These are phyloP conservation scores for Hippocampus mohnikei DNA, from an alignment of 2,113 vertebrate genomes.

Conservation along the genomic window DNA sequence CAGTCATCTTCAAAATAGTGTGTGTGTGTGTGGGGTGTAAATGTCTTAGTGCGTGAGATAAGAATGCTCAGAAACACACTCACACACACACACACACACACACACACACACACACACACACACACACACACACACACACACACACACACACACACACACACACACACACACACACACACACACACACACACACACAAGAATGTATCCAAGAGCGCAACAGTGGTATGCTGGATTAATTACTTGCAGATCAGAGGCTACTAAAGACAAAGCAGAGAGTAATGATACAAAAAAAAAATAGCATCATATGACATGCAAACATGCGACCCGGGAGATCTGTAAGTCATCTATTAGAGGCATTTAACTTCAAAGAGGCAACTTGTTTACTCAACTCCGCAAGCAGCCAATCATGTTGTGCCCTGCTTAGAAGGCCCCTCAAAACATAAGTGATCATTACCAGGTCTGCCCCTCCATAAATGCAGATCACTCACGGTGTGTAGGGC, in stretches of 20 bases:
- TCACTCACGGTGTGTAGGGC: too few relatives aligned
- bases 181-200: not conserved
- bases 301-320: not conserved
- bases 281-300: too few relatives aligned
- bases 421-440: too few relatives aligned
- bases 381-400: too few relatives aligned
- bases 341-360: too few relatives aligned
- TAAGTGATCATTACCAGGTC: too few relatives aligned
- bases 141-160: not conserved
- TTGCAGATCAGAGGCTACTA: constrained; percentile 1
- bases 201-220: constrained; percentile 10
- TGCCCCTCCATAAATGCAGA: too few relatives aligned
- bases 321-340: too few relatives aligned
- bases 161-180: not conserved
- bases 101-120: not conserved
- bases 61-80: constrained; percentile 16
- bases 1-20: constrained; percentile 26
- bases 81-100: not conserved
- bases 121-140: not conserved
- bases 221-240: constrained; percentile 28
- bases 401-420: too few relatives aligned
- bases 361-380: too few relatives aligned
- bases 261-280: constrained; percentile 1
- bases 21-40: constrained; percentile 6
- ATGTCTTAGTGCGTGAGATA: constrained; percentile 31